phyloP scores from a whole-genome alignment of 2,888 invertebrate genomes.

The Drosophila borborema region DNA sequence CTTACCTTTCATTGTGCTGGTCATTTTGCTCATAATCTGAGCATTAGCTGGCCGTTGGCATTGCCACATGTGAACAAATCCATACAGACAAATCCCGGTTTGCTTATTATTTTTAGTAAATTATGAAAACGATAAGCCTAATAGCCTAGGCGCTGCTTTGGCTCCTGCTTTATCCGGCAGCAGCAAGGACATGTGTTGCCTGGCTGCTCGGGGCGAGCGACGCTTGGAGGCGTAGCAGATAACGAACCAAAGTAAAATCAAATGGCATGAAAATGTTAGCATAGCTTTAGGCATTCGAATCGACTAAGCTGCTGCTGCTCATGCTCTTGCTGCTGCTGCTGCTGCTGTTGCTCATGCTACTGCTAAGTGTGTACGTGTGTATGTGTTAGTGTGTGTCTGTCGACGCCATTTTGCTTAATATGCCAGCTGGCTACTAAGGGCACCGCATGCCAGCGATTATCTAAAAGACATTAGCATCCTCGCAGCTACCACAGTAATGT shows the following conservation, averaged over 20 bases:
- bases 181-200: conserved; percentile 54
- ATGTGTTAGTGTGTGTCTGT: conserved; percentile 2
- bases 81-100: conserved; percentile 40
- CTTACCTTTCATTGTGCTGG: conserved; percentile 33
- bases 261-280: conserved; percentile 64
- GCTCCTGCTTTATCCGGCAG: neutral
- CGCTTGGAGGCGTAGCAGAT: conserved; percentile 30
- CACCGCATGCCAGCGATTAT: conserved; percentile 65
- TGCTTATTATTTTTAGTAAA: conserved; percentile 69
- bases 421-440: conserved; percentile 47
- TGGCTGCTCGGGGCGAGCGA: conserved; percentile 15
- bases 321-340: neutral
- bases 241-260: conserved; percentile 58
- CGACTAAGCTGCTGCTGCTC: conserved; percentile 35
- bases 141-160: conserved; percentile 31
- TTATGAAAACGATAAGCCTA: conserved; percentile 68
- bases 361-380: conserved; percentile 2
- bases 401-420: conserved; percentile 64
- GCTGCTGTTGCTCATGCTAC: conserved; percentile 7
- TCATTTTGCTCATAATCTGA: conserved; percentile 40
- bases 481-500: conserved; percentile 41
- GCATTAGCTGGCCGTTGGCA: conserved; percentile 50
- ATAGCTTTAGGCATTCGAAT: conserved; percentile 52
- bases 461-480: conserved; percentile 66
- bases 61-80: conserved; percentile 19